Evolutionary conservation across 1,140 invertebrate genomes (phyloP).

Genomic region (Potamilus streckersoni): DNA sequence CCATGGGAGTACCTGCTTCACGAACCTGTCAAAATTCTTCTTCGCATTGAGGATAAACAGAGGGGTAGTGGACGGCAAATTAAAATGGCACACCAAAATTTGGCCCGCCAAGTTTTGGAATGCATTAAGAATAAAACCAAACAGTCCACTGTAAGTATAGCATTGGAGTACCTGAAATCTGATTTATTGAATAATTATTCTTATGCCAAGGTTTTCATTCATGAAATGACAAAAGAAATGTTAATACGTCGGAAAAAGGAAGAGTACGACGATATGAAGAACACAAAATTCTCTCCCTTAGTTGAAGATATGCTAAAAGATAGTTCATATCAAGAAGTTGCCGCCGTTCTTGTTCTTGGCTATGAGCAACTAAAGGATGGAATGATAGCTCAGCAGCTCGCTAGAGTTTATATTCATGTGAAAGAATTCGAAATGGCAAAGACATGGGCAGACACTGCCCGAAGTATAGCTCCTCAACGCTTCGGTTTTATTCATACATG

Average conservation of each 20-base stretch:
- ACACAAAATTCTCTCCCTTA: conserved; percentile 17
- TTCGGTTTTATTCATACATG: no score
- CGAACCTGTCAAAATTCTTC: conserved; percentile 2
- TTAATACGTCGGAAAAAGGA: conserved; percentile 14
- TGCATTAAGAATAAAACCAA: conserved; percentile 8
- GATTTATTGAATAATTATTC: conserved; percentile 6
- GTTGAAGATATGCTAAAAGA: conserved; percentile 12
- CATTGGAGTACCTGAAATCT: conserved; percentile 4
- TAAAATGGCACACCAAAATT: conserved; percentile 15
- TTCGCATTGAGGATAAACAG: conserved; percentile 23
- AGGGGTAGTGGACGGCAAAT: conserved; percentile 17
- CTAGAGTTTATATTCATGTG: no score
- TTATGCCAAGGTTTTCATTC: conserved; percentile 4
- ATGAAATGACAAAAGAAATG: conserved; percentile 22
- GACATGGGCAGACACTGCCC: no score
- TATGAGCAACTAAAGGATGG: no score
- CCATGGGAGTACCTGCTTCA: conserved; percentile 4
- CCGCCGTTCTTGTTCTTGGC: no score
- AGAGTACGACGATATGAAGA: conserved; percentile 15
- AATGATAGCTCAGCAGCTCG: no score
- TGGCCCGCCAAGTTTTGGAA: conserved; percentile 10
- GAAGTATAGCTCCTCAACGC: no score
- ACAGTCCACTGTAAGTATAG: not conserved
- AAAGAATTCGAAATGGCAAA: no score
- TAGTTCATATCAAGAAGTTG: not conserved